Evolutionary conservation across 2,113 vertebrate genomes (phyloP).

Genomic region (Callopanchax toddi): DNA sequence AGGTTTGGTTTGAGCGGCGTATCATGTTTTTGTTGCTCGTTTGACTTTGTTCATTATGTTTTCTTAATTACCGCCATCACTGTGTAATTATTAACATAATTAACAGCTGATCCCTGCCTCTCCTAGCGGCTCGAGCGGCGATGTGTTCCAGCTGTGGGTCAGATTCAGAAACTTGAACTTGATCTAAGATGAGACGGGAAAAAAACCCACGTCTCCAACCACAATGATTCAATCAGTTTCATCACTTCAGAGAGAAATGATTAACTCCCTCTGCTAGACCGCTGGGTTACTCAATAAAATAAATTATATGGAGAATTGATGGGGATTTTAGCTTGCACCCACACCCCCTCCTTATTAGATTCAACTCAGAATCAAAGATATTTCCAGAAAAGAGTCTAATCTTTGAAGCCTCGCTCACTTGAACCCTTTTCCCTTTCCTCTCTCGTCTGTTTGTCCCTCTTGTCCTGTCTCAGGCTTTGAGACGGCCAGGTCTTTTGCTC

Average conservation of each 20-base stretch:
- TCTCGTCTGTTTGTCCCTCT: conserved; percentile 33
- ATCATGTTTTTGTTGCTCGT: conserved; percentile 54
- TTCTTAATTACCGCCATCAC: conserved; percentile 55
- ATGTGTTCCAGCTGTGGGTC: conserved; percentile 49
- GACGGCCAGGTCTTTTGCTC: conserved; percentile 92
- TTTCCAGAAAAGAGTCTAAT: conserved; percentile 58
- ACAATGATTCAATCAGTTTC: conserved; percentile 80
- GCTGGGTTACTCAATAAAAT: conserved; percentile 70
- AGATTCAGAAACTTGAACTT: conserved; percentile 65
- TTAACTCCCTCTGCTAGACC: conserved; percentile 71
- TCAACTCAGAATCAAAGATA: conserved; percentile 65
- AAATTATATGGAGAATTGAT: conserved; percentile 78
- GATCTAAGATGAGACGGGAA: conserved; percentile 56
- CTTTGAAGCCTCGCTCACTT: conserved; percentile 67
- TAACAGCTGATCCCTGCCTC: conserved; percentile 39
- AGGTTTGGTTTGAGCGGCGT: conserved; percentile 52
- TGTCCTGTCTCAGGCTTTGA: conserved; percentile 87
- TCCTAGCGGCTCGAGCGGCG: conserved; percentile 5
- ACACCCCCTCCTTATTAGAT: conserved; percentile 44
- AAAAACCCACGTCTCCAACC: conserved; percentile 62
- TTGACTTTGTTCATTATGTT: conserved; percentile 51
- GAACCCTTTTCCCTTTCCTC: conserved; percentile 19
- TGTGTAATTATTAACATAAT: conserved; percentile 49
- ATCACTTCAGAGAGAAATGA: conserved; percentile 79
- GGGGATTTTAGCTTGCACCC: conserved; percentile 61